Evolutionary conservation across 2,797 vertebrate genomes (phyloP).

Genomic region (Tinamus major): DNA sequence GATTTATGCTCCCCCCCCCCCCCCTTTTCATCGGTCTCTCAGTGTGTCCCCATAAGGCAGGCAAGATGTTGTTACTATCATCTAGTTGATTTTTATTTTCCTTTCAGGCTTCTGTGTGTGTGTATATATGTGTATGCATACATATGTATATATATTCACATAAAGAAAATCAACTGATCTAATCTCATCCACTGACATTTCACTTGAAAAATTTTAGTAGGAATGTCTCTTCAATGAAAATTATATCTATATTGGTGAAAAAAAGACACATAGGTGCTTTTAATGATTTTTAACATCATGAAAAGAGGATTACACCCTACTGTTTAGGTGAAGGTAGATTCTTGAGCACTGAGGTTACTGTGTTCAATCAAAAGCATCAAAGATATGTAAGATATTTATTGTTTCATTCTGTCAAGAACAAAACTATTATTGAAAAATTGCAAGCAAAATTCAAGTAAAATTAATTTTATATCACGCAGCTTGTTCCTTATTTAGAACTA

Average conservation of each 20-base stretch:
- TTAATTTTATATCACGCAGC: rapidly evolving
- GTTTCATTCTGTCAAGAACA: not conserved
- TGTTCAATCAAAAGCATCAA: not conserved
- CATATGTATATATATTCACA: not conserved
- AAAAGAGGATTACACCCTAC: not conserved
- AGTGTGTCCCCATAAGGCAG: not conserved
- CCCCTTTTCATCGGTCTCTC: not conserved
- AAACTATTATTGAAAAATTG: not conserved
- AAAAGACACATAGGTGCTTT: not conserved
- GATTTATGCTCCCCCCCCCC: not conserved
- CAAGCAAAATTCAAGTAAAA: not conserved
- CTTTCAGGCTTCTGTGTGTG: not conserved
- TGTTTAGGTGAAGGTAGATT: not conserved
- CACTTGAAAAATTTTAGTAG: not conserved
- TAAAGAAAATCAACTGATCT: not conserved
- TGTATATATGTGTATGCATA: too few relatives aligned
- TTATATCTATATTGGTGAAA: not conserved
- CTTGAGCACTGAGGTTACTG: not conserved
- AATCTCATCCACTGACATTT: not conserved
- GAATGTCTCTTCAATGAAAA: not conserved
- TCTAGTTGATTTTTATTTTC: not conserved
- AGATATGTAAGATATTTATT: not conserved
- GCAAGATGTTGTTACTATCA: not conserved
- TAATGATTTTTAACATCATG: not conserved
- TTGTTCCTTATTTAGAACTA: not conserved